Evolutionary conservation across 2,888 invertebrate species (phyloP), one percentile per base, ranked within the genome.

Genomic region (Cheilosia variabilis): DNA sequence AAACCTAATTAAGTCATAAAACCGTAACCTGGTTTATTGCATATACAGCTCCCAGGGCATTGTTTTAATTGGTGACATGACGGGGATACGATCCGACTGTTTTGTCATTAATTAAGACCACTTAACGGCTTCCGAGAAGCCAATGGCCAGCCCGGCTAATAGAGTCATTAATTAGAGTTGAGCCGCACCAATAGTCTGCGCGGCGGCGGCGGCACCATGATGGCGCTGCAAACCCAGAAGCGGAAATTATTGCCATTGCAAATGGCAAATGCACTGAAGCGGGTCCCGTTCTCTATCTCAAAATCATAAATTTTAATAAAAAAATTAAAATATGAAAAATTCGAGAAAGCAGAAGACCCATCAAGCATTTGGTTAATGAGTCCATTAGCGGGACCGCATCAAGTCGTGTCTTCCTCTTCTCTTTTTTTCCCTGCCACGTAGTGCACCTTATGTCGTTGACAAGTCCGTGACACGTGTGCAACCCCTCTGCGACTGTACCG

Each of bases 231-330:
- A 86, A 80, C 62, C 63, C 45, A 81, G 86, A 72, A 86, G 80
- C 86, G 86, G 86, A 86, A 86, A 86, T 86, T 80, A 86, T 86
- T 86, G 80, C 86, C 76, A 86, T 86, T 86, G 81, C 86, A 86
- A 86, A 86, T 86, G 81, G 81, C 80, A 72, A 68, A 80, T 81
- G 86, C 86, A 86, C 76, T 86, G 31, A 77, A 81, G 41, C 80
- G 63, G 66, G 37, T 53, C 19, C 37, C 37, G n/a, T 17, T 7
- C 52, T 52, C 37, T 80, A 86, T 81, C 76, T 72, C 37, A 77
- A 37, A 86, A 86, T 86, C 80, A 71, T 86, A 86, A 86, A 86
- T 86, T 86, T 86, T 68, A 86, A 86, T 86, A 86, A 80, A 80
- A 45, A 17, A 58, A 62, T 45, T n/a, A 47, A 80, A 73, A 62